Base-by-base conservation (phyloP, 2,113 vertebrate species). In the Albula goreensis region DNA sequence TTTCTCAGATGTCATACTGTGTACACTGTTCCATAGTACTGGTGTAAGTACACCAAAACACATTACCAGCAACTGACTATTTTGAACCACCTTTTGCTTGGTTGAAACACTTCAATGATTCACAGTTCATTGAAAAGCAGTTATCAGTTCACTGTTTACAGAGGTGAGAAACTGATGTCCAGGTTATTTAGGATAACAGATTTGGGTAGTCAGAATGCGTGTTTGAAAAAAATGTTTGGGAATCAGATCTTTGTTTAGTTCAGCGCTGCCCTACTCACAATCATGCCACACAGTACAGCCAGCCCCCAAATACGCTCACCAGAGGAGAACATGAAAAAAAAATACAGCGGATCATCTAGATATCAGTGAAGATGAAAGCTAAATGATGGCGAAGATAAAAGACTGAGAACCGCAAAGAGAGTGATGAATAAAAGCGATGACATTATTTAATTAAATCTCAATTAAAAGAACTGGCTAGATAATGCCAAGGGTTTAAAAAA, bases 41-140 rank as follows among this genome's bases (percentile, higher is more conserved):
- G 31, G 1, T 41, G 31, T 41, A 41, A 41, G 31, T 41, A 41
- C 31, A 41, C 31, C 31, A 41, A 41, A 41, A 41, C 31, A 41
- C 31, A 41, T 41, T 41, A 41, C 31, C 31, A 41, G 31, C 31
- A 41, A 1, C 31, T 41, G 31, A 41, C 31, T 41, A 41, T 41
- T 41, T 1, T 41, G 31, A 41, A 41, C 31, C 31, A 41, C 31
- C 60, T 19, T 56, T 56, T 56, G 53, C 53, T 86, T 87, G 90
- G 53, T 78, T 85, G 85, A 88, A 3, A 60, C 57, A 11, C 57
- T 3, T 15, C 57, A 60, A 13, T 15, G 4, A 11, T 15, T 15
- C 8, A 12, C 57, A 11, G 8, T 60, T 19, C 60, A 22, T 4
- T 5, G 56, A 3, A 11, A 15, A 15, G 15, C 19, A 3, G 17